A percentile compares a stretch with the other conserved stretches of the same genome.
These are phyloP conservation scores for Miniopterus natalensis DNA, from an alignment of 2,113 vertebrate species.

Conservation along the genomic window DNA sequence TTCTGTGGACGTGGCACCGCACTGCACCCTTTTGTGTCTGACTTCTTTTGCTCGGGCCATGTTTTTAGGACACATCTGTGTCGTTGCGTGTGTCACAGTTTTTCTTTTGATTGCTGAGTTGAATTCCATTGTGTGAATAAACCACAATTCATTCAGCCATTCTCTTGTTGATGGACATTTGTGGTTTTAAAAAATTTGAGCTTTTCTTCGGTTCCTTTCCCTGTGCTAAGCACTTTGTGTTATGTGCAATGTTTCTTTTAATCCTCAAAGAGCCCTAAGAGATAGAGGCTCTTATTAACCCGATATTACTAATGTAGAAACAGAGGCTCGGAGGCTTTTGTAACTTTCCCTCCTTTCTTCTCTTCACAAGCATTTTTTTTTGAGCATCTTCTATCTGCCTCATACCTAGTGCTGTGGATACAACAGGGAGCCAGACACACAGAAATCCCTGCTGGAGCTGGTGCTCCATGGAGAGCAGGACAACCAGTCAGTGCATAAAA, in stretches of 20 bases:
- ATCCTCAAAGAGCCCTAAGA: neutral
- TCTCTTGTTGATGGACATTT: neutral
- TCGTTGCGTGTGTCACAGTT: accelerated
- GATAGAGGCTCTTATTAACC: neutral
- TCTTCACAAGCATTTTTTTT: neutral
- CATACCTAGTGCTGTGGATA: neutral
- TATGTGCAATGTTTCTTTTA: neutral
- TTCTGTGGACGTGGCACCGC: accelerated
- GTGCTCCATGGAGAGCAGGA: neutral
- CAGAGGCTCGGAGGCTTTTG: neutral
- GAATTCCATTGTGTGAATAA: neutral
- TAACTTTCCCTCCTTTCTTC: neutral
- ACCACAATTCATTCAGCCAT: neutral
- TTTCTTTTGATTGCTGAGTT: neutral
- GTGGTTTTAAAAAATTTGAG: neutral
- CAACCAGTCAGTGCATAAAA: neutral
- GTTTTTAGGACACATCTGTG: neutral
- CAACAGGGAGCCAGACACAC: neutral
- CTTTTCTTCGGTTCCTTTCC: neutral
- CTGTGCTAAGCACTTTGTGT: neutral
- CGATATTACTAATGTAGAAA: neutral
- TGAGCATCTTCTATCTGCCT: neutral
- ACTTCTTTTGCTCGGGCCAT: accelerated
- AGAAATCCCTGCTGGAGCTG: neutral
- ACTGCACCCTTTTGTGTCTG: accelerated